Base-by-base conservation (phyloP, 2,797 vertebrate species). In the Epinephelus coioides region DNA sequence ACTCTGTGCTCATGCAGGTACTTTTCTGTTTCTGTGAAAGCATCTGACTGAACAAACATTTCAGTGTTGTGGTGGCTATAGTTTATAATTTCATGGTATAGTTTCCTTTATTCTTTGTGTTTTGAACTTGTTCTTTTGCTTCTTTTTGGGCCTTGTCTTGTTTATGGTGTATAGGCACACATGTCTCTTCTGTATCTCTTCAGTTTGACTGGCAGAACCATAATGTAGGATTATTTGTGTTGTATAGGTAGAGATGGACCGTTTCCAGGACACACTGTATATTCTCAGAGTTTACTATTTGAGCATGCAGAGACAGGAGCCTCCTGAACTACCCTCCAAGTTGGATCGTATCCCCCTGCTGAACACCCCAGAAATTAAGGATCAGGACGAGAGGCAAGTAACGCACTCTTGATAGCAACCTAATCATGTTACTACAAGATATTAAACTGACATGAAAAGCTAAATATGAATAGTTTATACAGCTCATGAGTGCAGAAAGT, bases 241-340 rank as follows among this genome's bases (percentile, higher is more conserved):
- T 78, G 67, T 49, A 12, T 77, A 99, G 98, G 95, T 86, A 86
- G 97, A 99, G 92, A n/a, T 98, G 81, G 95, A 96, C 90, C 96
- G 95, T 86, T 98, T 97, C 88, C 96, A 97, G 91, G 95, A 97
- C 76, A 97, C 96, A 1, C 81, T 95, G 62, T 91, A 67, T 83
- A 74, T 97, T 72, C 94, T 99, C 67, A 95, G 85, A 81, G 95
- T 96, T 85, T 99, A 99, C 87, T 99, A 98, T 27, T 90, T 92
- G 56, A 92, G 92, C 79, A 97, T 97, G 96, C 90, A 89, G 91
- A 89, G 57, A 56, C 92, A 94, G 85, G 89, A 90, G 7, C 93
- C 94, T 47, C 53, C 83, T 8, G 92, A 95, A 5, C 72, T 80
- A 0, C 68, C 3, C 40, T 80, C 85, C 38, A 91, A 84, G 65